phyloP scores from a whole-genome alignment of 2,113 vertebrate genomes.

The Enhydra lutris region DNA sequence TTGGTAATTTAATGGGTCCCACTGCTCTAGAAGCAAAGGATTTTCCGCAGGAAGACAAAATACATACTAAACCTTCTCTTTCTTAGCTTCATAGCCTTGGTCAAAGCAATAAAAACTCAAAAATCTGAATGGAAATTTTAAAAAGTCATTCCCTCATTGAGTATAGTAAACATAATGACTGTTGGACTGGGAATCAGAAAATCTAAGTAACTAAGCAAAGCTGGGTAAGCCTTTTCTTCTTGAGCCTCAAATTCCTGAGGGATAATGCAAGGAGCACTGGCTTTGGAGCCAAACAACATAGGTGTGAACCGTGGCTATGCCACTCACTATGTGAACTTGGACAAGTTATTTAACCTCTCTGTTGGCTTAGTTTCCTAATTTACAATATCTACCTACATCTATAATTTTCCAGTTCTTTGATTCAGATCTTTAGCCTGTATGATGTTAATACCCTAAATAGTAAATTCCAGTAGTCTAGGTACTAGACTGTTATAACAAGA shows the following conservation, averaged over 20 bases:
- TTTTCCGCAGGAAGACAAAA: not conserved
- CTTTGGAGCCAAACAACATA: not conserved
- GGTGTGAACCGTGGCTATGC: not conserved
- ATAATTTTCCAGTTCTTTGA: not conserved
- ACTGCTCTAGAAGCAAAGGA: not conserved
- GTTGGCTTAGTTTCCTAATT: not conserved
- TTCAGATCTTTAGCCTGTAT: not conserved
- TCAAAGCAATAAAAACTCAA: not conserved
- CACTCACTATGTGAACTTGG: not conserved
- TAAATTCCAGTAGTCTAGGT: not conserved
- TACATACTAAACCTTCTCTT: not conserved
- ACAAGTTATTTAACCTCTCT: not conserved
- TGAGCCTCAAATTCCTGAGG: not conserved
- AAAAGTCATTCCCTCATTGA: not conserved
- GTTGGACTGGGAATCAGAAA: not conserved
- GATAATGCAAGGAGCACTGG: not conserved
- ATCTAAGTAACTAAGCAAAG: not conserved
- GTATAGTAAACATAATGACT: not conserved
- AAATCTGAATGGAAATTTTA: not conserved
- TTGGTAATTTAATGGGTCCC: not conserved
- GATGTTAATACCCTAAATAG: not conserved
- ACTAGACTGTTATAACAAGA: not conserved
- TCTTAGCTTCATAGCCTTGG: not conserved
- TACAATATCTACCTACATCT: not conserved
- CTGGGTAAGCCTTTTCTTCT: not conserved